Evolutionary conservation across 2,113 vertebrate species (phyloP).

Genomic region (Alligator sinensis): DNA sequence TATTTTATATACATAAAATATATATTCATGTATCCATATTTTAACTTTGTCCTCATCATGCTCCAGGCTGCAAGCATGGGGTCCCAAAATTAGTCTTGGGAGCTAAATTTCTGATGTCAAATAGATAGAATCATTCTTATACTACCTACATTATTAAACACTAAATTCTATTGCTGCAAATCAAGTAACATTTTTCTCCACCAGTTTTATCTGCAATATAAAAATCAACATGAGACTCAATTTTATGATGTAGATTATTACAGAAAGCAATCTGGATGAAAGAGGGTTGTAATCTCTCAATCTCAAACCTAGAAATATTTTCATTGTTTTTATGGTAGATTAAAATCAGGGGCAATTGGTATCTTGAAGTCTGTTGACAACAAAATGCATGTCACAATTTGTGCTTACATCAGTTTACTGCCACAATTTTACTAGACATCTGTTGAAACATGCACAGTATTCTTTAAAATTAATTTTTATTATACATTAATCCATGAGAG

Average conservation of each 20-base stretch:
- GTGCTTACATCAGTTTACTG: constrained; percentile 56
- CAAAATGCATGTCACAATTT: constrained; percentile 51
- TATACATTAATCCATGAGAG: not conserved
- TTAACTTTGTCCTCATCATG: not conserved
- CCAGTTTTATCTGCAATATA: constrained; percentile 42
- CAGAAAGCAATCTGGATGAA: constrained; percentile 64
- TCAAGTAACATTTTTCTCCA: constrained; percentile 37
- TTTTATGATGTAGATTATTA: constrained; percentile 55
- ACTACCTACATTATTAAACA: constrained; percentile 11
- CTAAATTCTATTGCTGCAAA: constrained; percentile 32
- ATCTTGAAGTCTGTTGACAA: constrained; percentile 57
- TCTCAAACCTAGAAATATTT: constrained; percentile 52
- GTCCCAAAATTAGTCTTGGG: constrained; percentile 29
- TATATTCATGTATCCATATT: not conserved
- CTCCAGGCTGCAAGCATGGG: not conserved
- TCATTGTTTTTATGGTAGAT: constrained; percentile 66
- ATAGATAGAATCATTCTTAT: constrained; percentile 14
- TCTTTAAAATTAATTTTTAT: not conserved
- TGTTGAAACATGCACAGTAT: constrained; percentile 52
- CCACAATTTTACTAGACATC: constrained; percentile 67
- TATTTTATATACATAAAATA: not conserved
- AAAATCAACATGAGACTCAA: constrained; percentile 45
- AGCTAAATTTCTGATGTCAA: constrained; percentile 25
- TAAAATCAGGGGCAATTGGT: constrained; percentile 52
- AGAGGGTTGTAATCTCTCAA: constrained; percentile 63